phyloP scores from a whole-genome alignment of 2,888 invertebrate genomes.

The Diadegma fenestrale region DNA sequence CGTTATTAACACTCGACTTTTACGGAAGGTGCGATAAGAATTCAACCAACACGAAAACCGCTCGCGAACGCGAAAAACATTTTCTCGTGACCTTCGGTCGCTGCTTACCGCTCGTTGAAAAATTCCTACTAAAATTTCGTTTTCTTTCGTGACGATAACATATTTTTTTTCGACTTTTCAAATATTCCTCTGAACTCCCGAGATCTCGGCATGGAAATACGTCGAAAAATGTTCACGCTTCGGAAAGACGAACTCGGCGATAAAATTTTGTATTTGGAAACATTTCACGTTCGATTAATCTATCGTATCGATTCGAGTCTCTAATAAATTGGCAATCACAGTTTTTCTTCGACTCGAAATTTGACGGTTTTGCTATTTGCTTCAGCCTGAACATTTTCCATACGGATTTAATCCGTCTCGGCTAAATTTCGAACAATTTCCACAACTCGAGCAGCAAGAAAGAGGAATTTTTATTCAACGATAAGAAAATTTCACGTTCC shows the following conservation, averaged over 20 bases:
- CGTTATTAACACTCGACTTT: conserved; percentile 12
- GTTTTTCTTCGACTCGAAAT: neutral
- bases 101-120: neutral
- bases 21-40: conserved; percentile 17
- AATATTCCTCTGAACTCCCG: neutral
- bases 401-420: neutral
- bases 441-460: neutral
- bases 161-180: neutral
- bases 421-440: neutral
- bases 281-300: neutral
- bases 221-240: neutral
- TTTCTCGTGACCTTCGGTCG: neutral
- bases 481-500: neutral
- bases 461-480: neutral
- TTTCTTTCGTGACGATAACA: neutral
- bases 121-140: neutral
- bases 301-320: neutral
- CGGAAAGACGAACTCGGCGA: neutral
- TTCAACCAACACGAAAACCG: neutral
- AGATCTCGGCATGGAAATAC: neutral
- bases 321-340: neutral
- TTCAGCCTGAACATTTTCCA: neutral
- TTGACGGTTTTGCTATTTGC: neutral
- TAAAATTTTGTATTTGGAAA: neutral
- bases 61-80: neutral